Evolutionary conservation across 2,797 vertebrate genomes (phyloP).

Genomic region (Mormyrus proboscirostris): DNA sequence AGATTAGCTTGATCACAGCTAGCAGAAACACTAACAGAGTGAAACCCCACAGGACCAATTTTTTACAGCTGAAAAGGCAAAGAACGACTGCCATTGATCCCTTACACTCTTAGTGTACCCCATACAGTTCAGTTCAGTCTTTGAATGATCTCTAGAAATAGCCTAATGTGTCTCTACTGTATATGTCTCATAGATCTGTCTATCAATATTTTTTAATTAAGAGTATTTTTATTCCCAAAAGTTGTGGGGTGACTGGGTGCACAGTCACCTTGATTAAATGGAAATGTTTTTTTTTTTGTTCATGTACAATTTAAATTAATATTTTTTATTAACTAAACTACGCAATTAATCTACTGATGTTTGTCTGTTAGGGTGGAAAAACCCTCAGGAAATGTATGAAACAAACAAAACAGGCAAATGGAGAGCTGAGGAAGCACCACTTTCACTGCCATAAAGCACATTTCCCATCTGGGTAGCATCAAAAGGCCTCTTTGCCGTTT

Average conservation of each 20-base stretch:
- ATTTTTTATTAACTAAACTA: no score
- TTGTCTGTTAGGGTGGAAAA: neutral
- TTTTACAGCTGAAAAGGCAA: neutral
- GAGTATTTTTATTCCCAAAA: neutral
- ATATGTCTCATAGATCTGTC: neutral
- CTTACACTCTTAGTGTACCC: neutral
- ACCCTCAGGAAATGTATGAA: neutral
- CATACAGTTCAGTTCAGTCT: neutral
- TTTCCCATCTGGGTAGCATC: neutral
- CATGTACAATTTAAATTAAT: neutral
- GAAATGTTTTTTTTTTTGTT: neutral
- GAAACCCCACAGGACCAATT: no score
- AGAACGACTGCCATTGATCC: neutral
- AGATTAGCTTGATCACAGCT: neutral
- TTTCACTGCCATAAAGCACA: neutral
- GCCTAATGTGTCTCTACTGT: neutral
- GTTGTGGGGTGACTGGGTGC: neutral
- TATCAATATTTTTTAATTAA: neutral
- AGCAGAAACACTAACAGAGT: neutral
- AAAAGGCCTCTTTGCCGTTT: neutral
- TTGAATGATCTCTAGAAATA: neutral
- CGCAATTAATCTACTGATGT: neutral
- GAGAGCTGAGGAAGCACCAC: neutral
- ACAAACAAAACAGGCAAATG: neutral
- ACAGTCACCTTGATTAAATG: neutral